A percentile compares a stretch with the other conserved stretches of the same genome.
phyloP scores from a whole-genome alignment of 2,113 vertebrate genomes.

The Willisornis vidua region DNA sequence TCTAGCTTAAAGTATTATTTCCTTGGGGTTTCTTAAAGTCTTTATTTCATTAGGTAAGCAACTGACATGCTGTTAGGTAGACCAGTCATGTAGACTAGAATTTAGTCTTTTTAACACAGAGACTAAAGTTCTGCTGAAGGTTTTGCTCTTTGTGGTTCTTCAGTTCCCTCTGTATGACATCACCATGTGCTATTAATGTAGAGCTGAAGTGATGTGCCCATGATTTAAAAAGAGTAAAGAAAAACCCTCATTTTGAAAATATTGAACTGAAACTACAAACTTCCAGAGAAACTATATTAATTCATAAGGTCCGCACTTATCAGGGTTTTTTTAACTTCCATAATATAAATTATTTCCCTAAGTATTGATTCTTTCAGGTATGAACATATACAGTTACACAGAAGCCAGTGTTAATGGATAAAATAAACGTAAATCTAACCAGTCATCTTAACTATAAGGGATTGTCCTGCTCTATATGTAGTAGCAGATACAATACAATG shows the following conservation, averaged over 20 bases:
- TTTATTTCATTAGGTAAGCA: neutral
- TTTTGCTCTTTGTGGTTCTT: neutral
- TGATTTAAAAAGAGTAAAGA: neutral
- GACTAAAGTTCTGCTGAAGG: neutral
- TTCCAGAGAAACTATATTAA: neutral
- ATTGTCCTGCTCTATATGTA: neutral
- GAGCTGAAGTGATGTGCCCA: neutral
- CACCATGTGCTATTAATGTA: neutral
- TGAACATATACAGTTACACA: neutral
- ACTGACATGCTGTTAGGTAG: neutral
- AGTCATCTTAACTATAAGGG: neutral
- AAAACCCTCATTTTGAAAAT: neutral
- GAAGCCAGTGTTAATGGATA: neutral
- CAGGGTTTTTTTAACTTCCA: accelerated
- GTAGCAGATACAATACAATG: neutral
- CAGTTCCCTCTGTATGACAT: neutral
- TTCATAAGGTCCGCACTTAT: neutral
- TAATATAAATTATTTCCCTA: neutral
- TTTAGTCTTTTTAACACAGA: neutral
- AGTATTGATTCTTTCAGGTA: neutral
- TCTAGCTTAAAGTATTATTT: neutral
- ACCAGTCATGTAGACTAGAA: neutral
- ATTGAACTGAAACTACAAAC: neutral
- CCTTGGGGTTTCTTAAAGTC: neutral
- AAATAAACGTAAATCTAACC: neutral